These are phyloP conservation scores for Ichneumoninae sp. DNA, from an alignment of 2,888 invertebrate species.

Conservation along the genomic window DNA sequence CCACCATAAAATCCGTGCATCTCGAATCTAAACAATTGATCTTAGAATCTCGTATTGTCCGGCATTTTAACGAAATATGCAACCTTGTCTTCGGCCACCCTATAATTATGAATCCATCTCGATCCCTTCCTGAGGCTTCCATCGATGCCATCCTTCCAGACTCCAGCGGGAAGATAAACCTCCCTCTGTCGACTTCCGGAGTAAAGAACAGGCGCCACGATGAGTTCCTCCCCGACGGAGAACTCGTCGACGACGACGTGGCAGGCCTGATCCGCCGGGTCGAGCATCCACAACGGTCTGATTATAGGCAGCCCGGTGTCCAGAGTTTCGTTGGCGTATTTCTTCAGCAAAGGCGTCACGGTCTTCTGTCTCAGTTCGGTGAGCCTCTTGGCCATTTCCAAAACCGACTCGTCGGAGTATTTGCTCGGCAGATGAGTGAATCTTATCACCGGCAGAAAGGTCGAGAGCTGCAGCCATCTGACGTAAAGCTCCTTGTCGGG, in stretches of 20 bases:
- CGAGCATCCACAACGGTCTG: slow-evolving; percentile 95
- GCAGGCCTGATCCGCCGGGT: slow-evolving; percentile 91
- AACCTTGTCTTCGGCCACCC: slow-evolving; percentile 91
- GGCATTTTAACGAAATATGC: slow-evolving; percentile 94
- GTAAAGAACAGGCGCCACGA: slow-evolving; percentile 94
- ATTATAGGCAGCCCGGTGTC: slow-evolving; percentile 94
- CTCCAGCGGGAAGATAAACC: slow-evolving; percentile 95
- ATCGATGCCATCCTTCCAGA: slow-evolving; percentile 97
- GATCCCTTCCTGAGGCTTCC: slow-evolving; percentile 94
- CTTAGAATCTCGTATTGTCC: slow-evolving; percentile 91
- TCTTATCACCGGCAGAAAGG: slow-evolving; percentile 96
- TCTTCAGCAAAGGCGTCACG: slow-evolving; percentile 91
- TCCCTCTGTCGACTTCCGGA: slow-evolving; percentile 90
- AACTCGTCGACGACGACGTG: slow-evolving; percentile 93
- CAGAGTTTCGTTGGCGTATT: slow-evolving; percentile 91
- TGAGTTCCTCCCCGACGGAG: slow-evolving; percentile 94
- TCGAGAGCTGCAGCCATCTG: slow-evolving; percentile 95
- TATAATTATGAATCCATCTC: slow-evolving; percentile 95
- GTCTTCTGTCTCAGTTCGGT: slow-evolving; percentile 90
- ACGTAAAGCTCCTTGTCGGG: slow-evolving; percentile 94
- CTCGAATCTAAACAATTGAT: not conserved
- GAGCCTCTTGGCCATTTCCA: slow-evolving; percentile 91
- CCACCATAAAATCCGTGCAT: not conserved
- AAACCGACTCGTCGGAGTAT: slow-evolving; percentile 91
- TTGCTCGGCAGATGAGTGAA: slow-evolving; percentile 96